Evolutionary conservation across 1,140 invertebrate genomes (phyloP).

Genomic region (Sinonovacula constricta): DNA sequence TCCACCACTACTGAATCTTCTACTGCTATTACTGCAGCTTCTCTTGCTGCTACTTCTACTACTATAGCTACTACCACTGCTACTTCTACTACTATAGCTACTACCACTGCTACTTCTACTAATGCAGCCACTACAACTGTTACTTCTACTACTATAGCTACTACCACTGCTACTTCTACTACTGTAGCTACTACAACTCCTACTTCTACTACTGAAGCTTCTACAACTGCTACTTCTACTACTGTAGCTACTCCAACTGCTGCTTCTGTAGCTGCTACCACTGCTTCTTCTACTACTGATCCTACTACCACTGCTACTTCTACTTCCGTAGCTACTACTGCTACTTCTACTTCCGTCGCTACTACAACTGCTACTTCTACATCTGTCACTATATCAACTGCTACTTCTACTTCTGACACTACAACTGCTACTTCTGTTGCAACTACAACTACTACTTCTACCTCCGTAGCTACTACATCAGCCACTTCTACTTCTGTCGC

Average conservation of each 20-base stretch:
- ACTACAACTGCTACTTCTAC: background rate
- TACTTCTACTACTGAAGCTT: background rate
- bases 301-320: background rate
- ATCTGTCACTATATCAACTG: background rate
- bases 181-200: background rate
- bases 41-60: no score
- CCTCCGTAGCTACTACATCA: background rate
- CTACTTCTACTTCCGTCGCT: background rate
- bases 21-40: conserved; percentile 4
- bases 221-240: conserved; percentile 1
- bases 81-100: conserved; percentile 4
- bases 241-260: background rate
- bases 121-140: conserved; percentile 14
- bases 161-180: background rate
- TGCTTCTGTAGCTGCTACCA: background rate
- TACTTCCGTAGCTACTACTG: background rate
- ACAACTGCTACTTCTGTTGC: background rate
- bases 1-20: background rate
- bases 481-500: background rate
- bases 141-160: conserved; percentile 29
- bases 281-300: background rate
- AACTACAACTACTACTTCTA: background rate
- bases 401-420: background rate
- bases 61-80: background rate
- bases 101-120: conserved; percentile 1